phyloP scores from a whole-genome alignment of 1,140 invertebrate species.

The Drosophila elegans region DNA sequence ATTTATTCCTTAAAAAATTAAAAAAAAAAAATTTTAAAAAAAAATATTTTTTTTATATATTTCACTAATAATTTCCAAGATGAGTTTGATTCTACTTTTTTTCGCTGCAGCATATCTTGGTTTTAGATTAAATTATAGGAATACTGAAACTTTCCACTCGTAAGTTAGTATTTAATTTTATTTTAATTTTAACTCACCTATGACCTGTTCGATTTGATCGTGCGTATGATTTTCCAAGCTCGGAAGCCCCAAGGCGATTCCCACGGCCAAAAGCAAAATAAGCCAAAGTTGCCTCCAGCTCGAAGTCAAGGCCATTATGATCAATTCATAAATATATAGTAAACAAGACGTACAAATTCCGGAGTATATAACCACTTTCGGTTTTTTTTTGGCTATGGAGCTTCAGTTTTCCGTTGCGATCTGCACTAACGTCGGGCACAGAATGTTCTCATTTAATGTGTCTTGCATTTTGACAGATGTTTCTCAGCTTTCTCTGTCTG shows the following conservation, averaged over 20 bases:
- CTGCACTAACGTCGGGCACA: conserved; percentile 24
- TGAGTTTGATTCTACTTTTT: too few species aligned
- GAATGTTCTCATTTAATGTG: conserved; percentile 52
- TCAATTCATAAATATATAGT: conserved; percentile 28
- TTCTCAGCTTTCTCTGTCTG: conserved; percentile 60
- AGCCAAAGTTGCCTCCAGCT: conserved; percentile 34
- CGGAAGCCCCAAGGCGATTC: conserved; percentile 21
- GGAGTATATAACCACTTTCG: not conserved
- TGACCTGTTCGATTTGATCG: conserved; percentile 32
- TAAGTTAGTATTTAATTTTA: too few species aligned
- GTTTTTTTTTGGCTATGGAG: not conserved
- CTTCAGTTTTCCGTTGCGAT: conserved; percentile 18
- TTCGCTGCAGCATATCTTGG: too few species aligned
- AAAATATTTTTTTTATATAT: too few species aligned
- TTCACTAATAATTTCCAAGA: too few species aligned
- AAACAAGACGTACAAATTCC: not conserved
- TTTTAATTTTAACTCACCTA: conserved; percentile 47
- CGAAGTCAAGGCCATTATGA: not conserved
- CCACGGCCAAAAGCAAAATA: conserved; percentile 18
- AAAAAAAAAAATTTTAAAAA: too few species aligned
- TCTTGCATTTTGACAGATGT: conserved; percentile 45
- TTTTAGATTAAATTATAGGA: too few species aligned
- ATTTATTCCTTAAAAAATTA: too few species aligned
- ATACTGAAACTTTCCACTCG: too few species aligned
- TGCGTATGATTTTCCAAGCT: conserved; percentile 61